Evolutionary conservation across 2,888 invertebrate species (phyloP), one percentile per base, ranked within the genome.

Genomic region (Protodeltote pygarga): DNA sequence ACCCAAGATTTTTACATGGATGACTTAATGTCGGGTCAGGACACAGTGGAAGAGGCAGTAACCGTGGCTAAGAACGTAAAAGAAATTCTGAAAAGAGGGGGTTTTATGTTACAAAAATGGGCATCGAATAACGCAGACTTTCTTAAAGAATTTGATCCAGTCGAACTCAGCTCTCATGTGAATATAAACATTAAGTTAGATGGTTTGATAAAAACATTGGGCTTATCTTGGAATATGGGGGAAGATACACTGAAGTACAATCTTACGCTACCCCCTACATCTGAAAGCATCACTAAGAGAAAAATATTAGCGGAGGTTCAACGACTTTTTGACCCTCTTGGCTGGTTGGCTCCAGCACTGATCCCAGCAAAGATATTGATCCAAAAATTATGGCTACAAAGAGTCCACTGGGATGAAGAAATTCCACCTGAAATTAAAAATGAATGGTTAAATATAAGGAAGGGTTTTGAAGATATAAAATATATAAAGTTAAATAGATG

Each of bases 221-320:
- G 31, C 5, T 20, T 41, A 27, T 11, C 25, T 10, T 41, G 33
- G 41, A 24, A 41, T 10, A 33, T 33, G 32, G 33, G 33, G 19
- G 19, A 24, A 25, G 41, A 33, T 25, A 19, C 11, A n/a, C 3
- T 41, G 3, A 14, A 33, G 19, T 41, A 41, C 10, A 32, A 41
- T 3, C 11, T 39, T 2, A 31, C 29, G 5, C 15, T 29, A 21
- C 20, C 20, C 20, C 20, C 21, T 9, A 13, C 14, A 11, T 19
- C 40, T 4, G 24, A 14, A 32, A 28, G 8, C 9, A 5, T 40
- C 4, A 40, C 40, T 0, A 32, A 40, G 8, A 24, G 40, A 5
- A 40, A 10, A 24, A 32, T 40, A 17, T 40, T 32, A 23, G 23
- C 40, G n/a, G 40, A 32, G 23, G 24, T 40, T 17, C 40, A 32